Base-by-base conservation (phyloP, 2,888 invertebrate genomes). In the Cynaeus angustus region DNA sequence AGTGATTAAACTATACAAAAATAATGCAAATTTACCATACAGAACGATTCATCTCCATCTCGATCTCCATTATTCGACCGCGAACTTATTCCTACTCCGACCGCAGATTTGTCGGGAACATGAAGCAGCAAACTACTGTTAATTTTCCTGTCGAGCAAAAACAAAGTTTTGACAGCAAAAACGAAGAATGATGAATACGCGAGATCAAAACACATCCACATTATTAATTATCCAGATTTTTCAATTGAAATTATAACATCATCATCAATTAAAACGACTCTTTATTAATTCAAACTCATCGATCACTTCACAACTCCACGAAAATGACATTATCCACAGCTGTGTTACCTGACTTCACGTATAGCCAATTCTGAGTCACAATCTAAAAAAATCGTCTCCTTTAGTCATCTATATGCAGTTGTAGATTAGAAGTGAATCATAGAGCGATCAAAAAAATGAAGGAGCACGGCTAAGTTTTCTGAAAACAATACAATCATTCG, bases 311-410 rank as follows among this genome's bases (percentile, higher is more conserved):
- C 12, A 13, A 43, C 13, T 43, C 2, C 13, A 7, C 12, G 3
- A 9, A 12, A 6, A 5, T n/a, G n/a, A n/a, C n/a, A n/a, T n/a
- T n/a, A n/a, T 45, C 12, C 1, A 16, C 21, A 21, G 21, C 2
- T 21, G 4, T 21, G 21, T 28, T 50, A 30, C 50, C 8, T 9
- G 50, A 10, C 13, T 50, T 12, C 28, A 12, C n/a, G 28, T 50
- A 16, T 26, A 13, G 26, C 21, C 21, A 16, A 28, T 50, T 50
- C 50, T 50, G 50, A 50, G 26, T 50, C 50, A 50, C 46, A 30
- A 13, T 28, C 50, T 50, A 50, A 50, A 50, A 46, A 16, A 46
- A 50, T 50, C 48, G 28, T 5, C 50, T 50, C 16, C 28, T 50
- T 28, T 50, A 50, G 50, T 50, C 50, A 26, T 8, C 7, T 12